Base-by-base conservation (phyloP, 2,797 vertebrate species). In the Tadarida brasiliensis region DNA sequence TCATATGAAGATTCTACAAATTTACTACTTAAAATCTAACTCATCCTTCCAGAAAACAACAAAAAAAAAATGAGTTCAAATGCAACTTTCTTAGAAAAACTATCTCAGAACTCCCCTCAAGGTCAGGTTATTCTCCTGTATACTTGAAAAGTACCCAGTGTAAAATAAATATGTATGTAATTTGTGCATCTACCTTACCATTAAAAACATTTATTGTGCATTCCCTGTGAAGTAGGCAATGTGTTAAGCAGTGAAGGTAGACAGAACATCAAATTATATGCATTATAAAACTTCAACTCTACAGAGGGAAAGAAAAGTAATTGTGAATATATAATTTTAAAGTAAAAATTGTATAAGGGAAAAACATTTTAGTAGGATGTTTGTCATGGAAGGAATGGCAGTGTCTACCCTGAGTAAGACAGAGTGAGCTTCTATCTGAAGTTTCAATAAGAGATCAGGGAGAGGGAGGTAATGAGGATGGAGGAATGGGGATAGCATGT, bases 401-500 rank as follows among this genome's bases (percentile, higher is more conserved):
- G 65, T 63, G 20, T 2, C 4, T 77, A 59, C 1, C 8, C 1
- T 8, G 3, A 90, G 8, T 76, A 24, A 87, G 4, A 76, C 76
- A 77, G 26, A 19, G 12, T 56, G 44, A 68, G 5, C 4, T 51
- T 67, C 2, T 83, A 33, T 20, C n/a, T 78, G 12, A 56, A 73
- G 39, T 56, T 26, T 51, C 35, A 30, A 28, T 57, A 86, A 39
- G 19, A 73, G 11, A 49, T 12, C 67, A 88, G 19, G 14, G 35
- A 68, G 7, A 30, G 3, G 16, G 17, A 35, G 4, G 24, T 4
- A 5, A 8, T 12, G 2, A 16, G 15, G 54, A 59, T 17, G 2
- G 1, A 11, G 24, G 6, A 30, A 16, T 11, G 73, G 0, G 15
- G 17, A 10, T 2, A 10, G 3, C 1, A 0, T 24, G 1, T 63